These are phyloP conservation scores for Triplophysa rosa DNA, from an alignment of 2,113 vertebrate species.

Conservation along the genomic window DNA sequence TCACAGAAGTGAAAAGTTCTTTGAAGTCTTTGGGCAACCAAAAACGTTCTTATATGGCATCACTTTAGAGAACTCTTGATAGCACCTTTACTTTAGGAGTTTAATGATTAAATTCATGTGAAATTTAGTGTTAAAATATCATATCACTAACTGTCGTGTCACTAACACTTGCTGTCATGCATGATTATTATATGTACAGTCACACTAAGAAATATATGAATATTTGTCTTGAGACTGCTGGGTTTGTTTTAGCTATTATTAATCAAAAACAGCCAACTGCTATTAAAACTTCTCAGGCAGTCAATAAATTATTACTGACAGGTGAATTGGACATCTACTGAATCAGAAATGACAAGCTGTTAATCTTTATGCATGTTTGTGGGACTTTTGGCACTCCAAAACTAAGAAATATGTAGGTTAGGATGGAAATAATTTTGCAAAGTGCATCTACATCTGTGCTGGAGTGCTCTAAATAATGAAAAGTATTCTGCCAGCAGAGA, in stretches of 20 bases:
- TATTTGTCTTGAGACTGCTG: no score
- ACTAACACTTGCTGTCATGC: no score
- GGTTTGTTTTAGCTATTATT: slow-evolving; percentile 1
- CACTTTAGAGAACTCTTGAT: no score
- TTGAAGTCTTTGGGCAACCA: no score
- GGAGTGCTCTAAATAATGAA: slow-evolving; percentile 16
- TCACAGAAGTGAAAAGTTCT: no score
- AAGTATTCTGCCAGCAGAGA: slow-evolving; percentile 14
- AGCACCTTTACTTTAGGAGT: no score
- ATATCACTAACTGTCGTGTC: no score
- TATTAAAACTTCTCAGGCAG: neutral
- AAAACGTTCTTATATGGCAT: no score
- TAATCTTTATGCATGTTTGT: slow-evolving; percentile 4
- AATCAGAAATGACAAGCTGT: slow-evolving; percentile 27
- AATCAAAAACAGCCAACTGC: neutral
- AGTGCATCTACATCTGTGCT: slow-evolving; percentile 32
- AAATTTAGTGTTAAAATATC: no score
- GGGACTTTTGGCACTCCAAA: neutral
- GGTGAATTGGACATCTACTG: neutral
- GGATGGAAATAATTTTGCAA: slow-evolving; percentile 27
- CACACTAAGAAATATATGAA: no score
- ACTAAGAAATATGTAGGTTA: slow-evolving; percentile 20
- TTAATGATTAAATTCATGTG: no score
- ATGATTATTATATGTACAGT: no score
- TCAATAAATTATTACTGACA: slow-evolving; percentile 16